Evolutionary conservation across 2,888 invertebrate genomes (phyloP), one percentile per base, ranked within the genome.

Genomic region (Drosophila fungiperda): DNA sequence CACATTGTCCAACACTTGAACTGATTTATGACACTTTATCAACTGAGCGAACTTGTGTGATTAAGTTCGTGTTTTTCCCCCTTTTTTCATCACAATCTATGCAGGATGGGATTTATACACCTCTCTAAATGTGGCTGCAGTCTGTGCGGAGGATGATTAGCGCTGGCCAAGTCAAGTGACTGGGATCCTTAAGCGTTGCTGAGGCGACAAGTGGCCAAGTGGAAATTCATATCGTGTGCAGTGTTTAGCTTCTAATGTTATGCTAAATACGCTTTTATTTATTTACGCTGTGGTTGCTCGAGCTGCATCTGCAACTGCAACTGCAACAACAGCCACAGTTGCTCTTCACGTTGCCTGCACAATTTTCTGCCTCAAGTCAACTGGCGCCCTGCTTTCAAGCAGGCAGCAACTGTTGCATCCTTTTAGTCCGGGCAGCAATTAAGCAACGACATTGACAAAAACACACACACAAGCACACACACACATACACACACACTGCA

Each of bases 191-290:
- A 57, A 73, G 49, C 40, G 57, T 26, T 45, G 58, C 35, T 3
- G 4, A 32, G 61, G 32, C 29, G 29, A 53, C 55, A 63, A 61
- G 64, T 58, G 57, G 32, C 42, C 32, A 35, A 38, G 29, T 29
- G 62, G 40, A 54, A 55, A 38, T 68, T 48, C 55, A 65, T 65
- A 62, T 73, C 29, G 62, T 64, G 32, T 32, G 54, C 50, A 54
- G 42, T 40, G 48, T 57, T 73, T 50, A 60, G 60, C 69, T 64
- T 52, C 53, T 75, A 76, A 77, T 89, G 73, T 71, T 76, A 81
- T 82, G 80, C 80, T 82, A 82, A 87, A 87, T 86, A 83, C 76
- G 80, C 68, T 73, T 79, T 89, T 85, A 82, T 83, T 89, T 89
- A 87, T 87, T 89, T 73, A 89, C 74, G 76, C 72, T 81, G 86